These are phyloP conservation scores for Fragum fragum DNA, from an alignment of 2,888 invertebrate genomes.

Conservation along the genomic window DNA sequence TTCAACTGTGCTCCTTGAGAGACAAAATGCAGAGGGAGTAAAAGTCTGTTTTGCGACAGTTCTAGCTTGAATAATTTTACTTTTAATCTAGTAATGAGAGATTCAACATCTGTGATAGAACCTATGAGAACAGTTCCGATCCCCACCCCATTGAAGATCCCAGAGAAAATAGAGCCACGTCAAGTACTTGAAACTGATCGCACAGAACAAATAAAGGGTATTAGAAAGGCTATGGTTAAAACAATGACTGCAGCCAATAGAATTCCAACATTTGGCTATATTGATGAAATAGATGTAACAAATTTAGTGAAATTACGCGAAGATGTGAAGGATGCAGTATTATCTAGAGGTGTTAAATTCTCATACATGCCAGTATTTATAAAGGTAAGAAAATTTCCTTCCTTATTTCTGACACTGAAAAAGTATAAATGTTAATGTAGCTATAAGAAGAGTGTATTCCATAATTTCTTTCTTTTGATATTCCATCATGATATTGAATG, in stretches of 20 bases:
- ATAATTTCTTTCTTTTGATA: too few species aligned
- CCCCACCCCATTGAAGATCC: conserved; percentile 56
- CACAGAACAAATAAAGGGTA: conserved; percentile 92
- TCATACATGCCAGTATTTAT: conserved; percentile 98
- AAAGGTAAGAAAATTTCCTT: conserved; percentile 88
- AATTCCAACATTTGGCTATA: conserved; percentile 96
- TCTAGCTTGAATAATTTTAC: too few species aligned
- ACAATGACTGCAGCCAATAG: conserved; percentile 95
- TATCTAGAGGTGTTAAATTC: conserved; percentile 90
- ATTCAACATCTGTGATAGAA: conserved; percentile 25
- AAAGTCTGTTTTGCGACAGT: too few species aligned
- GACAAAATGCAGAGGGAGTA: too few species aligned
- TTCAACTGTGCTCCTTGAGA: too few species aligned
- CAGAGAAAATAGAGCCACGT: conserved; percentile 50
- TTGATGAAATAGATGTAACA: conserved; percentile 95
- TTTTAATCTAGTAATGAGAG: neutral
- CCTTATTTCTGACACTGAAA: too few species aligned
- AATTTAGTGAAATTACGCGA: conserved; percentile 91
- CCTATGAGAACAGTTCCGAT: conserved; percentile 1
- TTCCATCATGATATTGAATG: too few species aligned
- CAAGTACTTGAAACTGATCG: conserved; percentile 86
- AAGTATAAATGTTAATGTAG: too few species aligned
- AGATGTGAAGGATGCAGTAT: conserved; percentile 89
- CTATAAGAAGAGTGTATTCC: too few species aligned
- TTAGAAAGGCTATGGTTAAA: conserved; percentile 97